A percentile compares a stretch with the other conserved stretches of the same genome.
These are phyloP conservation scores for Siniperca knerii DNA, from an alignment of 2,113 vertebrate genomes.

Conservation along the genomic window DNA sequence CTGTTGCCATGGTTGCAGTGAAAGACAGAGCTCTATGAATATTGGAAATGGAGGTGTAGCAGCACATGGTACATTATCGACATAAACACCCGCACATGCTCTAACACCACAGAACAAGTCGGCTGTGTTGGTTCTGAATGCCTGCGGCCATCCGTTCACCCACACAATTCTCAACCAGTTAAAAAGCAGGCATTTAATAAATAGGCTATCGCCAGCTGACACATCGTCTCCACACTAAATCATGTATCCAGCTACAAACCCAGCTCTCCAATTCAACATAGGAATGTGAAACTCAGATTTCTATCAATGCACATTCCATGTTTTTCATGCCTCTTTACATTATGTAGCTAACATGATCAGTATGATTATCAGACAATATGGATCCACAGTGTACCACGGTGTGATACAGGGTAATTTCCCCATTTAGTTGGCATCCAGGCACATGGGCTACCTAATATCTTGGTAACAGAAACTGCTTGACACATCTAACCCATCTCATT, in stretches of 20 bases:
- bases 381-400: neutral
- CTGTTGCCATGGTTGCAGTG: constrained; percentile 82
- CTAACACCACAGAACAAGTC: constrained; percentile 57
- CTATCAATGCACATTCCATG: neutral
- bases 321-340: neutral
- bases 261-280: neutral
- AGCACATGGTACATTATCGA: constrained; percentile 72
- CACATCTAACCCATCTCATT: constrained; percentile 16
- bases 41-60: constrained; percentile 79
- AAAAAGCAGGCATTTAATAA: constrained; percentile 70
- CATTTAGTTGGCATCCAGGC: constrained; percentile 28
- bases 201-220: constrained; percentile 55
- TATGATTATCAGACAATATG: constrained; percentile 9
- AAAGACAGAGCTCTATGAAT: constrained; percentile 70
- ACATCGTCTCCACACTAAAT: constrained; percentile 46
- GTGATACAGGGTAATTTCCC: neutral
- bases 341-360: neutral
- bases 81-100: constrained; percentile 74
- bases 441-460: constrained; percentile 1
- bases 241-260: constrained; percentile 1
- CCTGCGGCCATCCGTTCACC: constrained; percentile 65
- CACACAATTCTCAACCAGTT: constrained; percentile 62
- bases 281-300: constrained; percentile 6
- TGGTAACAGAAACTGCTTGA: constrained; percentile 41
- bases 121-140: constrained; percentile 64